Evolutionary conservation across 2,113 vertebrate species (phyloP), one percentile per base, ranked within the genome.

Genomic region (Paramormyrops kingsleyae): DNA sequence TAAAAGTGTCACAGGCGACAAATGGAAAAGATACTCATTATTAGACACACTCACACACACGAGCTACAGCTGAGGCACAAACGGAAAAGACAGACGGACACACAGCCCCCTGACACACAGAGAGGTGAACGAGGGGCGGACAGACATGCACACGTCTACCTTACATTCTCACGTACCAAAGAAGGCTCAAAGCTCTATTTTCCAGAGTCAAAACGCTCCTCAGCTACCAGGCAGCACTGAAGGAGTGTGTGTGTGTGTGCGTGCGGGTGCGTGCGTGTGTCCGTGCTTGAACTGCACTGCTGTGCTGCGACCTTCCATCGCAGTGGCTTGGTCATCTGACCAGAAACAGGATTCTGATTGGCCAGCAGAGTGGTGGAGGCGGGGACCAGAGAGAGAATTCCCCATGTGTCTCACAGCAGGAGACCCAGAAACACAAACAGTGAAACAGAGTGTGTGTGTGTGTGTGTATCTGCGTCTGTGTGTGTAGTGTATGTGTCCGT

Each of bases 281-380:
- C 50, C 21, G 56, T 13, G 47, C 53, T 80, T 80, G 56, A 74
- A 19, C 42, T 87, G 85, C 84, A 21, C 66, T 90, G 85, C 59
- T 90, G 62, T 47, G 42, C 84, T 74, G 56, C 77, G 47, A 89
- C 50, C 89, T 56, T 47, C 74, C 77, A 89, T 83, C 53, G 35
- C 89, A 89, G 77, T 31, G 52, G 19, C 77, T 84, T 31, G 42
- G 52, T 89, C 89, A 89, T 50, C 70, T 89, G 88, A 89, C 89
- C 21, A 89, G 49, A 56, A 24, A 84, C 89, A 31, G 52, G 39
- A 24, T 85, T 24, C 77, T 59, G 88, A 89, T 80, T 89, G 88
- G 88, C 46, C 49, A n/a, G 80, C 52, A 27, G 49, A 42, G 35
- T 12, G 8, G 5, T 24, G 52, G 52, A 53, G 89, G 89, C 17